Evolutionary conservation across 2,888 invertebrate genomes (phyloP).

Genomic region (Geotrupes spiniger): DNA sequence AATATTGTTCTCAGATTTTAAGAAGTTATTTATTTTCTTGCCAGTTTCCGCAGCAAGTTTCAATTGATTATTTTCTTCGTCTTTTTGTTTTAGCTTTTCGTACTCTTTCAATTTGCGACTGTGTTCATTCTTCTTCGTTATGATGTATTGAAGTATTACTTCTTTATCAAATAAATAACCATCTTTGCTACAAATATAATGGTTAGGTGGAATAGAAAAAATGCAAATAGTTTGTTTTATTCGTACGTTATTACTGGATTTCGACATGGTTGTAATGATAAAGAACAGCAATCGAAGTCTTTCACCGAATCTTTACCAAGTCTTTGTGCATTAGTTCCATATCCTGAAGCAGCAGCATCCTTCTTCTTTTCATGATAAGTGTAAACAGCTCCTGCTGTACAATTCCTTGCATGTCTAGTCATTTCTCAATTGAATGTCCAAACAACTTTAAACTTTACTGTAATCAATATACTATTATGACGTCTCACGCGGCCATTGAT

Average conservation of each 20-base stretch:
- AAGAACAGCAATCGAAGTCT: constrained; percentile 96
- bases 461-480: no score
- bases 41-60: constrained; percentile 71
- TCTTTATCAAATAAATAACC: constrained; percentile 97
- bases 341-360: constrained; percentile 92
- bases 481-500: no score
- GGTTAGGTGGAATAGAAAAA: neutral
- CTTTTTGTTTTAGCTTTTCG: constrained; percentile 79
- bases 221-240: no score
- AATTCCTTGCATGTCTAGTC: constrained; percentile 97
- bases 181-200: constrained; percentile 57
- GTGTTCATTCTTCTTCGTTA: constrained; percentile 91
- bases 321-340: constrained; percentile 80
- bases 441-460: no score
- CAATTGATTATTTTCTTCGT: constrained; percentile 68
- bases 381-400: constrained; percentile 97
- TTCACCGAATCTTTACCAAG: constrained; percentile 93
- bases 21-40: constrained; percentile 72
- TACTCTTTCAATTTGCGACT: constrained; percentile 87
- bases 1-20: constrained; percentile 79
- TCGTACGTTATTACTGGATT: constrained; percentile 85
- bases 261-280: constrained; percentile 94
- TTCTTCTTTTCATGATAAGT: constrained; percentile 97
- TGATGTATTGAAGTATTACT: constrained; percentile 91
- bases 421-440: constrained; percentile 55